Conservation (phyloP, 2,888 invertebrate species). For the Orthosia gothica region DNA sequence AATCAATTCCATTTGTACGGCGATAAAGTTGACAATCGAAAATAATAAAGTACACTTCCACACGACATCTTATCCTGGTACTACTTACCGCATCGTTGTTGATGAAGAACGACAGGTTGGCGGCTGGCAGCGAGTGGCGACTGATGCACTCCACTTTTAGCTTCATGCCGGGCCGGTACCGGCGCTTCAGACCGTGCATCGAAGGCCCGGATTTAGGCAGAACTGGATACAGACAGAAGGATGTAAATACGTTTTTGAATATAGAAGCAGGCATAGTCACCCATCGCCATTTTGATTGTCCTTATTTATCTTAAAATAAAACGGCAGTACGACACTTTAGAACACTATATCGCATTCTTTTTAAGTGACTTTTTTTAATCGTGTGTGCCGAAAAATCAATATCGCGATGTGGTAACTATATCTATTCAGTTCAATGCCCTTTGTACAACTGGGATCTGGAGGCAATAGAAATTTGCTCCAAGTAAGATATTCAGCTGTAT, state of each 20-base stretch:
- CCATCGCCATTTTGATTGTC: background rate
- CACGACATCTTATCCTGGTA: background rate
- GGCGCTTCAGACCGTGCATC: constrained; percentile 81
- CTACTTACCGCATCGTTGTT: constrained; percentile 84
- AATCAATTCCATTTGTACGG: background rate
- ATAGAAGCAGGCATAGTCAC: background rate
- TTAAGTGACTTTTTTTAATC: too few relatives aligned
- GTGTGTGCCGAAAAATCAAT: background rate
- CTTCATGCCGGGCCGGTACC: constrained; percentile 84
- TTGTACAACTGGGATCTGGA: background rate
- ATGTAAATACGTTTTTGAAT: background rate
- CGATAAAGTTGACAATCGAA: background rate
- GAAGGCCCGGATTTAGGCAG: constrained; percentile 81
- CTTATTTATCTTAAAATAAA: background rate
- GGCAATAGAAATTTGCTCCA: background rate
- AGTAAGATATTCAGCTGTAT: background rate
- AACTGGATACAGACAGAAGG: constrained; percentile 69
- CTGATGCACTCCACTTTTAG: constrained; percentile 85
- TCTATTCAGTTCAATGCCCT: background rate
- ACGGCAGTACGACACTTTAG: background rate
- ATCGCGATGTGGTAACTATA: background rate
- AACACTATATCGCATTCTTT: too few relatives aligned
- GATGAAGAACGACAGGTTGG: constrained; percentile 86
- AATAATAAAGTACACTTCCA: background rate
- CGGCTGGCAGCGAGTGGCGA: constrained; percentile 83